Conservation (phyloP, 92 coral and sea anemone species). For the Palythoa grandis region DNA sequence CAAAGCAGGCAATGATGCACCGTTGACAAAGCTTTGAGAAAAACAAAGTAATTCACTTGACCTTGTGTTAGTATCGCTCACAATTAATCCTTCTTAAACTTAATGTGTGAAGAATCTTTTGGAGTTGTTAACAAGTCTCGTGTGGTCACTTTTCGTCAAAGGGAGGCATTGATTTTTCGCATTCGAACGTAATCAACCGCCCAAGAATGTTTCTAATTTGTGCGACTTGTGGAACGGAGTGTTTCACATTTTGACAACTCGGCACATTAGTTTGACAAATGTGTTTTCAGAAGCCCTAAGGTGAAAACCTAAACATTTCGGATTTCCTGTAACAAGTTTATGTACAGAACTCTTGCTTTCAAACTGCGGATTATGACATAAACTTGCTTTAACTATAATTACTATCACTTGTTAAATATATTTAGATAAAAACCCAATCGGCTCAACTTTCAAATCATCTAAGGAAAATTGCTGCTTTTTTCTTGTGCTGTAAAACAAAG, state of each 20-base stretch:
- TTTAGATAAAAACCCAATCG: too few species aligned
- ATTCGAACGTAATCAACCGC: background rate
- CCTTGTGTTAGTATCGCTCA: background rate
- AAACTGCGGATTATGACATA: background rate
- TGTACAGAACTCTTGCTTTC: background rate
- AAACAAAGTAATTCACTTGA: slow-evolving; percentile 29
- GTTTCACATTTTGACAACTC: background rate
- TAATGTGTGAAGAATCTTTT: slow-evolving; percentile 17
- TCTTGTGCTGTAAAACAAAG: too few species aligned
- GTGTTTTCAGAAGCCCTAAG: background rate
- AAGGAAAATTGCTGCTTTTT: too few species aligned
- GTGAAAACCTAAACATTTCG: background rate
- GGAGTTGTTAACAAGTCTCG: slow-evolving; percentile 30
- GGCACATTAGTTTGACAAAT: slow-evolving; percentile 23
- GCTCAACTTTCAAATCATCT: too few species aligned
- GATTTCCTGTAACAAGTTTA: slow-evolving; percentile 27
- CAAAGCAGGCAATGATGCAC: background rate
- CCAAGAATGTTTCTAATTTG: background rate
- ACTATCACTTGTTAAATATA: background rate
- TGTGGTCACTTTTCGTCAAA: slow-evolving; percentile 34
- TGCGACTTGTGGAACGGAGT: background rate
- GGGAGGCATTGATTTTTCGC: slow-evolving; percentile 19
- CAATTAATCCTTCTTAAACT: background rate
- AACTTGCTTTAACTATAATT: background rate
- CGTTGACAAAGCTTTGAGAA: slow-evolving; percentile 16